A percentile compares a stretch with the other conserved stretches of the same genome.
Conservation (phyloP, 2,113 vertebrate genomes). For the Tupaia tana region DNA sequence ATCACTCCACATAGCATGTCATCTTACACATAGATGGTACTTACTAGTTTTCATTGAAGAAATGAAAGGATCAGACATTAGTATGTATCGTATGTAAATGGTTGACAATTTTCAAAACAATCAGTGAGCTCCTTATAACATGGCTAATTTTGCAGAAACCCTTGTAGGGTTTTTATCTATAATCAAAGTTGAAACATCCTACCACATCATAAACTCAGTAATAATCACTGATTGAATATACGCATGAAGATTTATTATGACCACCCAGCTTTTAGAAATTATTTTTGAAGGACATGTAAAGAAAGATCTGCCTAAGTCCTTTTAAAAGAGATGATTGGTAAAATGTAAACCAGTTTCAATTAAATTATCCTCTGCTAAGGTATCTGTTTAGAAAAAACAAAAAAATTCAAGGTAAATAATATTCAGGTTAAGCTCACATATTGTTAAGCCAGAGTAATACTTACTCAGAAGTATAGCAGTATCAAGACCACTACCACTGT, state of each 20-base stretch:
- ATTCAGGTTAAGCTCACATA: neutral
- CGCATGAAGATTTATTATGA: neutral
- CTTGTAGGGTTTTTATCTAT: neutral
- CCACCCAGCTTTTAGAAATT: neutral
- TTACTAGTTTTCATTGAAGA: constrained; percentile 11
- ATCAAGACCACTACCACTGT: neutral
- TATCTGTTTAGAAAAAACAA: neutral
- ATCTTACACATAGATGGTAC: neutral
- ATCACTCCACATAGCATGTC: neutral
- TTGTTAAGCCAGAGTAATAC: neutral
- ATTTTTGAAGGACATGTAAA: neutral
- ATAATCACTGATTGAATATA: neutral
- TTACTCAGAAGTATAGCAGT: neutral
- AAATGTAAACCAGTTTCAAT: neutral
- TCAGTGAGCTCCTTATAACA: neutral
- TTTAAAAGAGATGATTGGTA: neutral
- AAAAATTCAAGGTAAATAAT: neutral
- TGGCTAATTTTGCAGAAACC: neutral
- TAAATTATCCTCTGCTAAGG: neutral
- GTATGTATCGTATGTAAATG: neutral
- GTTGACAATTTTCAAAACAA: neutral
- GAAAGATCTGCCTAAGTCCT: neutral
- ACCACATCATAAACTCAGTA: neutral
- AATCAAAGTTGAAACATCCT: neutral
- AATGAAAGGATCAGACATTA: neutral